Percentiles rank a stretch among this genome's conserved stretches.
These are phyloP conservation scores for Pungitius pungitius DNA, from an alignment of 2,113 vertebrate species.

Conservation along the genomic window DNA sequence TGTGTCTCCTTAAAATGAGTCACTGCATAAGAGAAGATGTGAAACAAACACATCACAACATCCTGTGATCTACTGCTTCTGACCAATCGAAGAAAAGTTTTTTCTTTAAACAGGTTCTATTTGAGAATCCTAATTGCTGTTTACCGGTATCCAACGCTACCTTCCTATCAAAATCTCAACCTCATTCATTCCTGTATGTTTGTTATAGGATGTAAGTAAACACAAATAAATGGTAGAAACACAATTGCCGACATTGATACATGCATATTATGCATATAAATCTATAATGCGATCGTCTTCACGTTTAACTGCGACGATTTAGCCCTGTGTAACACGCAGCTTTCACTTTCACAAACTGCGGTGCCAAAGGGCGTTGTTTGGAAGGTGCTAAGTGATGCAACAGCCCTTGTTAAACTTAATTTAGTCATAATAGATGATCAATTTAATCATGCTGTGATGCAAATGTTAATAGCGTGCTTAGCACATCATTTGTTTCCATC, in stretches of 20 bases:
- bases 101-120: too few relatives aligned
- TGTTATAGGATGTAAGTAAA: neutral
- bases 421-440: constrained; percentile 82
- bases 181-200: neutral
- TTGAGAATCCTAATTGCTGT: neutral
- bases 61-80: too few relatives aligned
- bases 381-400: constrained; percentile 77
- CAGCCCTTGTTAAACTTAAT: constrained; percentile 83
- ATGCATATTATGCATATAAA: neutral
- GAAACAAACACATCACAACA: too few relatives aligned
- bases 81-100: too few relatives aligned
- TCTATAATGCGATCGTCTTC: neutral
- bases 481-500: constrained; percentile 82
- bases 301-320: constrained; percentile 24
- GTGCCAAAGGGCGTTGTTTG: constrained; percentile 72
- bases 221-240: neutral
- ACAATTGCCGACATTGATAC: too few relatives aligned
- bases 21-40: constrained; percentile 51
- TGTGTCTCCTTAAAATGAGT: constrained; percentile 36
- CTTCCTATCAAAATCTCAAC: neutral
- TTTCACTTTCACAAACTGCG: constrained; percentile 64
- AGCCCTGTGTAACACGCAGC: constrained; percentile 37
- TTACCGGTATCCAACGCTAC: neutral
- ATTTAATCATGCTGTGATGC: constrained; percentile 83
- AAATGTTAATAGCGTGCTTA: constrained; percentile 85